Evolutionary conservation across 2,113 vertebrate species (phyloP), one percentile per base, ranked within the genome.

Genomic region (Alligator sinensis): DNA sequence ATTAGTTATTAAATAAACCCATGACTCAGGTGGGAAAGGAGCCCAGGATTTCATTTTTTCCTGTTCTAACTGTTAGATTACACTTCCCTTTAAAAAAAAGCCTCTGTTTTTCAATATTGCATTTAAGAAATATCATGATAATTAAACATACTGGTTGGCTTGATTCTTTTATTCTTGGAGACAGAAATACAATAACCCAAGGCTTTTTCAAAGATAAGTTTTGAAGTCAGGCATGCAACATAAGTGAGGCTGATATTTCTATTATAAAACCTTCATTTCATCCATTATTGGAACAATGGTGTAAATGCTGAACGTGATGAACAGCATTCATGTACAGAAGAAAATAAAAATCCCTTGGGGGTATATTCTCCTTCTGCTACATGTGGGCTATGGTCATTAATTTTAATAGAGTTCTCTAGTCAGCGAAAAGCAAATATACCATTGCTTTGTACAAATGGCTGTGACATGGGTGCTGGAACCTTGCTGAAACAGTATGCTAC

Each of bases 1-100:
- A 93, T 97, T 96, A 96, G 92, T 79, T 83, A 77, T 78, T 80
- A 93, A 95, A 89, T 97, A 82, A 95, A 93, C 80, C 1, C 0
- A 84, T 92, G 91, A 74, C 86, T 80, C 62, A 81, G 82, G 84
- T 86, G 88, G 90, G 92, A 96, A 94, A 80, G 82, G 54, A 93
- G 93, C 88, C 89, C 74, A 90, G 88, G 70, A 90, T 77, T 92
- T 81, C 34, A 74, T 77, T 68, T 55, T 84, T 58, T 91, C 90
- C 75, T 94, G 82, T 86, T 94, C 88, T 82, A 87, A 7, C 0
- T n/a, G 38, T 57, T 80, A 82, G 74, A 21, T 27, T 47, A 28
- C 21, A 8, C n/a, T 84, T 70, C 24, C 11, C 66, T 89, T 70
- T 5, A 62, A 77, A 60, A 77, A 70, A 59, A 59, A 74, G 57